A percentile compares a stretch with the other conserved stretches of the same genome.
These are phyloP conservation scores for Drosophila serrata DNA, from an alignment of 1,140 invertebrate species.

Conservation along the genomic window DNA sequence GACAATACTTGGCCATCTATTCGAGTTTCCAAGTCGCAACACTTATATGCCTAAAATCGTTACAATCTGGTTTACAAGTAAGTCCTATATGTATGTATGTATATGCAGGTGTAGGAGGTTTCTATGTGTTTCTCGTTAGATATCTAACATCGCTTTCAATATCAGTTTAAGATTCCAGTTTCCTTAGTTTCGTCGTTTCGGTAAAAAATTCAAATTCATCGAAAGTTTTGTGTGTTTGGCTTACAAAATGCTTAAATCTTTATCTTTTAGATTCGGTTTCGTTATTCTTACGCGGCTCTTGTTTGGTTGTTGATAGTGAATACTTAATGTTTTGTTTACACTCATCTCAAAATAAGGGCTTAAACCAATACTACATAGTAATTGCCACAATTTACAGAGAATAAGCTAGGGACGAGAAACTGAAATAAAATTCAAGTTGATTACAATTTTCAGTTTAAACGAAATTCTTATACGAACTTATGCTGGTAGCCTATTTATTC, in stretches of 20 bases:
- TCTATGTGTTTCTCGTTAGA: conserved; percentile 47
- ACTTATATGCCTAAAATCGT: conserved; percentile 77
- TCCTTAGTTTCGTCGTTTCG: conserved; percentile 32
- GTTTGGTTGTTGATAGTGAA: conserved; percentile 28
- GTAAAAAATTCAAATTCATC: conserved; percentile 54
- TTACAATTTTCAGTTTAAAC: conserved; percentile 36
- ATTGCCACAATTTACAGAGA: conserved; percentile 25
- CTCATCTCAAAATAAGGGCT: conserved; percentile 5
- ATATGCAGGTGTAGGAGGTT: conserved; percentile 58
- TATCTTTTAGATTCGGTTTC: conserved; percentile 30
- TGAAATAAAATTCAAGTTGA: conserved; percentile 24
- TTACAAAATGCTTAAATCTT: conserved; percentile 38
- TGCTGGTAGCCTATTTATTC: conserved; percentile 77
- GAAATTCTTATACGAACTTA: conserved; percentile 76
- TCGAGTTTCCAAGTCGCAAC: conserved; percentile 64
- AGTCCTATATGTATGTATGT: conserved; percentile 55
- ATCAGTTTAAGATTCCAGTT: conserved; percentile 65
- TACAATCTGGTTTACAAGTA: conserved; percentile 70
- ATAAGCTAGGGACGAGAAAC: conserved; percentile 13
- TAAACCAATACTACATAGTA: conserved; percentile 20
- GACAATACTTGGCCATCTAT: conserved; percentile 33
- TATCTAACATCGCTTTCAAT: conserved; percentile 50
- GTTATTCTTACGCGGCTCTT: conserved; percentile 15
- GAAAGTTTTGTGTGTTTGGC: conserved; percentile 49
- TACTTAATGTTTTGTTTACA: conserved; percentile 22